These are phyloP conservation scores for Dryobota labecula DNA, from an alignment of 2,888 invertebrate species.

Conservation along the genomic window DNA sequence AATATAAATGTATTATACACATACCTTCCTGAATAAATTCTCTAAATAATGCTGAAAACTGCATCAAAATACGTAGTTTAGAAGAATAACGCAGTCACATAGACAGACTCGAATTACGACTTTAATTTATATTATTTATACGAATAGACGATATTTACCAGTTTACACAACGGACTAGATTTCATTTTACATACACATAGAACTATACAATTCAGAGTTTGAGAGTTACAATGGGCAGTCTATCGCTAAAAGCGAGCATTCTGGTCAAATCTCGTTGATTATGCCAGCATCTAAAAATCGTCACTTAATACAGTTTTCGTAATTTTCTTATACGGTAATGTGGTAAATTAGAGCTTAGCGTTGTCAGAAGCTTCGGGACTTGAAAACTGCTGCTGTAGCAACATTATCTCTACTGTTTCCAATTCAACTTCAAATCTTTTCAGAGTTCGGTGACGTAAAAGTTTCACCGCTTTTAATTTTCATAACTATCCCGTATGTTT, in stretches of 20 bases:
- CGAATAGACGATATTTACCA: neutral
- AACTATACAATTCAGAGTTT: neutral
- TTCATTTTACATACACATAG: neutral
- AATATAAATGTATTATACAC: neutral
- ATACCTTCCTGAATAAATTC: neutral
- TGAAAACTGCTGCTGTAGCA: neutral
- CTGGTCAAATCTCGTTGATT: neutral
- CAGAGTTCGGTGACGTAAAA: neutral
- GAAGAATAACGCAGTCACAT: neutral
- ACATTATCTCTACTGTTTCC: neutral
- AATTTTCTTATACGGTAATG: neutral
- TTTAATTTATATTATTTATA: neutral
- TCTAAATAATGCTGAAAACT: neutral
- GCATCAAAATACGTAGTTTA: no score
- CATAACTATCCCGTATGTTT: conserved; percentile 6
- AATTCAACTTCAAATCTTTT: neutral
- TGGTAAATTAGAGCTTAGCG: neutral
- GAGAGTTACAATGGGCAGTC: neutral
- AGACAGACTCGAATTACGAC: neutral
- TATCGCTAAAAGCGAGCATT: neutral
- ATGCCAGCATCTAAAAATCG: neutral
- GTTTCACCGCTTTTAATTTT: neutral
- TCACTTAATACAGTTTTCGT: no score
- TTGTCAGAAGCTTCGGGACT: neutral
- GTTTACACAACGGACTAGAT: neutral